phyloP scores from a whole-genome alignment of 2,113 vertebrate genomes.

The Beaufortia kweichowensis region DNA sequence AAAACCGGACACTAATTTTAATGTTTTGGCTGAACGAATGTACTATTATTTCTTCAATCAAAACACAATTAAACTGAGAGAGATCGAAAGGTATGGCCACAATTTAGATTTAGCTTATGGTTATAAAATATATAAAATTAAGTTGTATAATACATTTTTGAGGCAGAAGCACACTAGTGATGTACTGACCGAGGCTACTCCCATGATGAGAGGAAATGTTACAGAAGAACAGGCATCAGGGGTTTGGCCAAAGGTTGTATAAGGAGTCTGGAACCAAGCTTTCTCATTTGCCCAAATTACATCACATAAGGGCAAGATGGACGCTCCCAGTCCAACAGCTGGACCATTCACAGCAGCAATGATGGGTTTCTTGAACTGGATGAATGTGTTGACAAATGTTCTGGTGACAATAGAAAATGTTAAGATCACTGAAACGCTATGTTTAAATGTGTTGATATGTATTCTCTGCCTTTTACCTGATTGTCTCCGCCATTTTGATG shows the following conservation, averaged over 20 bases:
- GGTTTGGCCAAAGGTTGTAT: slow-evolving; percentile 92
- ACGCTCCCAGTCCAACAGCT: slow-evolving; percentile 91
- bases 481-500: slow-evolving; percentile 95
- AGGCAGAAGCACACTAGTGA: background rate
- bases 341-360: slow-evolving; percentile 95
- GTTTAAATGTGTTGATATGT: too few species aligned
- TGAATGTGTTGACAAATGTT: slow-evolving; percentile 96
- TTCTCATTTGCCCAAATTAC: slow-evolving; percentile 99
- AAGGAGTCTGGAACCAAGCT: slow-evolving; percentile 98
- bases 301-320: slow-evolving; percentile 93
- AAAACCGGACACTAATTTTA: too few species aligned
- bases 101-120: too few species aligned
- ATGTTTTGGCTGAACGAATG: too few species aligned
- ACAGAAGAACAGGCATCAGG: slow-evolving; percentile 94
- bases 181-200: slow-evolving; percentile 89
- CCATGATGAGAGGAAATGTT: slow-evolving; percentile 95
- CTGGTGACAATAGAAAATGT: slow-evolving; percentile 73
- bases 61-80: too few species aligned
- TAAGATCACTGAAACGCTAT: background rate
- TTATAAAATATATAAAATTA: too few species aligned
- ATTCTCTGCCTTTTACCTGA: slow-evolving; percentile 77
- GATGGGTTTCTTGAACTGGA: slow-evolving; percentile 98
- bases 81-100: background rate
- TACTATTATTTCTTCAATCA: too few species aligned
- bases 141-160: background rate